Percentiles rank a stretch among this genome's conserved stretches.
Conservation (phyloP, 2,113 vertebrate genomes). For the Lanius collurio region DNA sequence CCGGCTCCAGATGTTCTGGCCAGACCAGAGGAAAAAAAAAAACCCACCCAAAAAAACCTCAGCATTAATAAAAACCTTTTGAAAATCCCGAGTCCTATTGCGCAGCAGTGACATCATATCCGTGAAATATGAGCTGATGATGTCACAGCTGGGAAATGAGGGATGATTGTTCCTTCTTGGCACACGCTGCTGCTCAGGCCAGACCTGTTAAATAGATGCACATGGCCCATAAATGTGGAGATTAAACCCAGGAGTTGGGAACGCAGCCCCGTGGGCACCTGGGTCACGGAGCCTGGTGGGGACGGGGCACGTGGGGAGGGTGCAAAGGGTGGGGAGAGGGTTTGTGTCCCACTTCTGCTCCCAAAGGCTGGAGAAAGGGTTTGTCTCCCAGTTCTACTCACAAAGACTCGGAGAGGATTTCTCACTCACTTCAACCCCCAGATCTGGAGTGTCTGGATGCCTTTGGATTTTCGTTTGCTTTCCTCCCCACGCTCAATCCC, state of each 20-base stretch:
- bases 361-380: neutral
- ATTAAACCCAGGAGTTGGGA: conserved; percentile 44
- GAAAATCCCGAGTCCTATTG: conserved; percentile 51
- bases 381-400: neutral
- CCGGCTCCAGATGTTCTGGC: conserved; percentile 66
- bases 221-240: conserved; percentile 6
- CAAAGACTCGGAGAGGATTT: neutral
- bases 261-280: neutral
- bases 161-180: conserved; percentile 43
- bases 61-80: conserved; percentile 67
- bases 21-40: conserved; percentile 44
- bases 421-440: neutral
- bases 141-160: conserved; percentile 65
- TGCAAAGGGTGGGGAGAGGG: neutral
- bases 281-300: neutral
- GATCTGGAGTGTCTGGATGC: accelerated
- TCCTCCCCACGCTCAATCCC: accelerated
- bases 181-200: neutral
- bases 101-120: conserved; percentile 68
- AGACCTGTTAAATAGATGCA: conserved; percentile 61
- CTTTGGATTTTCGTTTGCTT: neutral
- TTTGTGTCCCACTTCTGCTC: neutral
- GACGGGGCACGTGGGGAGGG: neutral
- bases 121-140: conserved; percentile 62
- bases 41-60: neutral